Conservation (phyloP, 2,797 vertebrate genomes). For the Chrysocyon brachyurus region DNA sequence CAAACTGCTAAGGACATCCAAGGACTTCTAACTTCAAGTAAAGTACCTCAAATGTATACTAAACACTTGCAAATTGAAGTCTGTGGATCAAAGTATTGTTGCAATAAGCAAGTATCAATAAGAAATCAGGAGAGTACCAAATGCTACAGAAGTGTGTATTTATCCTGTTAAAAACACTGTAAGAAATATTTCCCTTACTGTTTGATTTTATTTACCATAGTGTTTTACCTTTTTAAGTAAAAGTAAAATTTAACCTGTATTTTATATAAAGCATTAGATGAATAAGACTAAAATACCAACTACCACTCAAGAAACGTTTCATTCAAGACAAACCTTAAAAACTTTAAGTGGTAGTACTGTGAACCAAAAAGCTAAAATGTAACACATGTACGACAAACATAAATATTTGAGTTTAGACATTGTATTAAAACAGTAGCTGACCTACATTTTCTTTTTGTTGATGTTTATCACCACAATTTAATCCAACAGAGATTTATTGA, state of each 20-base stretch:
- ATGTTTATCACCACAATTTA: not conserved
- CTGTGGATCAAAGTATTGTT: not conserved
- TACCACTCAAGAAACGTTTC: not conserved
- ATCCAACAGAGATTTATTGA: not conserved
- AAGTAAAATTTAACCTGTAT: not conserved
- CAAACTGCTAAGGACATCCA: not conserved
- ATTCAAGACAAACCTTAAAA: not conserved
- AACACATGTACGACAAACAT: not conserved
- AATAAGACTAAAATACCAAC: not conserved
- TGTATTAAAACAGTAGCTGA: not conserved
- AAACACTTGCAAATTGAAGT: not conserved
- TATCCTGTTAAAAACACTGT: not conserved
- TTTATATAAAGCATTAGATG: not conserved
- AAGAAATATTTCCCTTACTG: not conserved
- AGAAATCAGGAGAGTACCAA: not conserved
- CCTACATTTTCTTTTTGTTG: not conserved
- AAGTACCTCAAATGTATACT: not conserved
- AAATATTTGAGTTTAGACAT: not conserved
- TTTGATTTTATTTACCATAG: not conserved
- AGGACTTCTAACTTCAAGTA: not conserved
- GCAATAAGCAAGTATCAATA: not conserved
- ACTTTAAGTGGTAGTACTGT: not conserved
- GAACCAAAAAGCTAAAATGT: conserved; percentile 6
- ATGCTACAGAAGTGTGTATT: not conserved
- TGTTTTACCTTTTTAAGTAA: not conserved